Evolutionary conservation across 2,888 invertebrate species (phyloP).

Genomic region (Zeuzera pyrina): DNA sequence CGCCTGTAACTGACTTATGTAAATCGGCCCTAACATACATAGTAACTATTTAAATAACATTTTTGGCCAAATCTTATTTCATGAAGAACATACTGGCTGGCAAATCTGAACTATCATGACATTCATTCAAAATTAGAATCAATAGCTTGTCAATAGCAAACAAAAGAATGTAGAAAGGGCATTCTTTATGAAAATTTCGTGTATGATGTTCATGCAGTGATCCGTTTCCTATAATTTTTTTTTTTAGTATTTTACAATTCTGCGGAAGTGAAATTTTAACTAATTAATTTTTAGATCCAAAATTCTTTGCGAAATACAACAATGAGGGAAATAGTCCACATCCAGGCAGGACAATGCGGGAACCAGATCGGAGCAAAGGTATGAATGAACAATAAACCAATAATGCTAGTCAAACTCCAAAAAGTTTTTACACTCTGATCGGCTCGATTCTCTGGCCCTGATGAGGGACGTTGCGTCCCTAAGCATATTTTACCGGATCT

Average conservation of each 20-base stretch:
- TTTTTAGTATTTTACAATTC: conserved; percentile 31
- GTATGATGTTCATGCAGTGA: conserved; percentile 31
- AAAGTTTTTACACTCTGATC: neutral
- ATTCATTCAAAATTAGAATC: conserved; percentile 19
- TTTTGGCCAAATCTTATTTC: too few relatives aligned
- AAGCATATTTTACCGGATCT: too few relatives aligned
- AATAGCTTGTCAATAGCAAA: conserved; percentile 14
- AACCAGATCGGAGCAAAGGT: conserved; percentile 98
- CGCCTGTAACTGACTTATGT: too few relatives aligned
- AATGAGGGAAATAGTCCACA: conserved; percentile 97
- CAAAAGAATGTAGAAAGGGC: conserved; percentile 26
- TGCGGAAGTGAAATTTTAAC: conserved; percentile 29
- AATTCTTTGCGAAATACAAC: conserved; percentile 39
- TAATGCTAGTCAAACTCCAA: neutral
- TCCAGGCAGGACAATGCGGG: conserved; percentile 96
- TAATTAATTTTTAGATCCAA: conserved; percentile 22
- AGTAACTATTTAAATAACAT: too few relatives aligned
- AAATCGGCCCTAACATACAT: too few relatives aligned
- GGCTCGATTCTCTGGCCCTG: too few relatives aligned
- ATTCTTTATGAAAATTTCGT: conserved; percentile 35
- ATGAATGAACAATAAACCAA: conserved; percentile 16
- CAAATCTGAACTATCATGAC: too few relatives aligned
- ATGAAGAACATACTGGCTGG: too few relatives aligned
- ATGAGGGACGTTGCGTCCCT: too few relatives aligned
- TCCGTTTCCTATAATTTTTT: conserved; percentile 22